phyloP scores from a whole-genome alignment of 2,888 invertebrate species.

The Dascillus cervinus region DNA sequence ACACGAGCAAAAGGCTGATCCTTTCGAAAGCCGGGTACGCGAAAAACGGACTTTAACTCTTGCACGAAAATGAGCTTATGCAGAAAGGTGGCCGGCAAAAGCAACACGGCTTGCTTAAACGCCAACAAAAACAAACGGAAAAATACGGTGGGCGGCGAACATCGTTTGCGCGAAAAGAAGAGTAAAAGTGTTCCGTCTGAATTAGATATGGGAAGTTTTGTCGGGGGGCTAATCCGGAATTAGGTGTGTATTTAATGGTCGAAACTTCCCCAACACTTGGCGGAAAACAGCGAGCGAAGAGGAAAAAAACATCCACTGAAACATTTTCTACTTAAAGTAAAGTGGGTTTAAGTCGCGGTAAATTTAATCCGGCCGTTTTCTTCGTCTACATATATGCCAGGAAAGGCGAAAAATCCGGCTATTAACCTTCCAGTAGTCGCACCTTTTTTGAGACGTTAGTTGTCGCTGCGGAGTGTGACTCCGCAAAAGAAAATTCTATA shows the following conservation, averaged over 20 bases:
- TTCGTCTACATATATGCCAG: too few species aligned
- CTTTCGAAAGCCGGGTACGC: constrained; percentile 22
- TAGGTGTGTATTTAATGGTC: constrained; percentile 11
- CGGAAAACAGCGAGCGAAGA: background rate
- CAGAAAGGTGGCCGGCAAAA: constrained; percentile 17
- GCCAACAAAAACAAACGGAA: constrained; percentile 13
- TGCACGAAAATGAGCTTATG: constrained; percentile 16
- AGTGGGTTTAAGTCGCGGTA: too few species aligned
- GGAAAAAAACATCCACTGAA: background rate
- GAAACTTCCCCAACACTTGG: constrained; percentile 2
- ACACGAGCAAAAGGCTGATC: constrained; percentile 26
- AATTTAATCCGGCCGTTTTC: too few species aligned
- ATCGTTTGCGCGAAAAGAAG: constrained; percentile 1
- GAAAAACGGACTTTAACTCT: constrained; percentile 11
- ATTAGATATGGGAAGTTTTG: constrained; percentile 10
- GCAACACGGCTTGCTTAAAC: constrained; percentile 10
- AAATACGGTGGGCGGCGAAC: constrained; percentile 7
- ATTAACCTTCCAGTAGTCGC: too few species aligned
- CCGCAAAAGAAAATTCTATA: too few species aligned
- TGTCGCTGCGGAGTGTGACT: too few species aligned
- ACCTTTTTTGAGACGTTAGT: too few species aligned
- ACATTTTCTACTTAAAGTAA: constrained; percentile 6
- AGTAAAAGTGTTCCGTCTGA: constrained; percentile 5
- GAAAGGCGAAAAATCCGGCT: too few species aligned
- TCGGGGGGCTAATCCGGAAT: constrained; percentile 12